Percentiles rank a stretch among this genome's conserved stretches.
Conservation (phyloP, 2,797 vertebrate species). For the Pteropus rufus region DNA sequence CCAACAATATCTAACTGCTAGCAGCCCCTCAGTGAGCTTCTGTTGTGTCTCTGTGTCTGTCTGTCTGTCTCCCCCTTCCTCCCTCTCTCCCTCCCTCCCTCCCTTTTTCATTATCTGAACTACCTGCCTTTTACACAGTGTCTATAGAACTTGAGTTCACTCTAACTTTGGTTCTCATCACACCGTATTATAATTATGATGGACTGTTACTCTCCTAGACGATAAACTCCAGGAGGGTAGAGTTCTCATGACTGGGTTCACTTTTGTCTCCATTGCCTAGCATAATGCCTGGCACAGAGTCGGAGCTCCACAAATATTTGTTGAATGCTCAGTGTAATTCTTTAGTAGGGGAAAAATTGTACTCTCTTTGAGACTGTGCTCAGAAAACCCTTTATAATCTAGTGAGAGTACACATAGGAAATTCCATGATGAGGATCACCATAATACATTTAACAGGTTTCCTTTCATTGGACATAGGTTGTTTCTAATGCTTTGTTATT, state of each 20-base stretch:
- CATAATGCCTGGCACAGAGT: background rate
- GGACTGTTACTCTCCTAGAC: background rate
- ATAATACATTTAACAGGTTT: background rate
- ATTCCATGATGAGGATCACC: background rate
- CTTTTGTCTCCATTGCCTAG: background rate
- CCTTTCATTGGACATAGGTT: background rate
- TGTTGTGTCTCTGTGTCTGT: too few species aligned
- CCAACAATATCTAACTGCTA: background rate
- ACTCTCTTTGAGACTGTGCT: background rate
- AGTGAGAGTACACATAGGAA: background rate
- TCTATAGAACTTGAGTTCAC: background rate
- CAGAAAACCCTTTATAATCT: background rate
- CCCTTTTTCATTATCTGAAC: background rate
- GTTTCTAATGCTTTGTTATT: background rate
- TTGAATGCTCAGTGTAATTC: background rate
- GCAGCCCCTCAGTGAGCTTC: background rate
- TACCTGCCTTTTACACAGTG: background rate
- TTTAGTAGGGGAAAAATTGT: background rate
- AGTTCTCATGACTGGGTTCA: background rate
- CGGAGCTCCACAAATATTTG: background rate
- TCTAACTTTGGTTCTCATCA: background rate
- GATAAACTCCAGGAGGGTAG: background rate
- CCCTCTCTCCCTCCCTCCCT: accelerated
- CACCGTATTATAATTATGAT: background rate
- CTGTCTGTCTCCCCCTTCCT: too few species aligned